phyloP scores from a whole-genome alignment of 2,888 invertebrate genomes.

The Meteorus cinctellus region DNA sequence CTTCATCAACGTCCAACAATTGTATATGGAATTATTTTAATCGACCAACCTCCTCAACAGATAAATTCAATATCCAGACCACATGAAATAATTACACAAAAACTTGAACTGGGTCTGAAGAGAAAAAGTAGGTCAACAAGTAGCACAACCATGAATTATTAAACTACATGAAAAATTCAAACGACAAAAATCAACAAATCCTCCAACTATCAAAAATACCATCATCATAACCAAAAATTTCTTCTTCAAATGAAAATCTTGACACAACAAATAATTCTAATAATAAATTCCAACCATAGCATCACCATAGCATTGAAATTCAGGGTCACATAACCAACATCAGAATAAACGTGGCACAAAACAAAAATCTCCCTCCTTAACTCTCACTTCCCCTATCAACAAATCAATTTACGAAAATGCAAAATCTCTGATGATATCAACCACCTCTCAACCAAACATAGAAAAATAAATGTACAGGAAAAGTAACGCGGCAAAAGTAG shows the following conservation, averaged over 20 bases:
- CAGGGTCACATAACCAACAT: conserved; percentile 35
- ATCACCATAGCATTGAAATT: conserved; percentile 41
- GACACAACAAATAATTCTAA: neutral
- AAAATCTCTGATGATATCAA: neutral
- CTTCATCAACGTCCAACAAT: too few relatives aligned
- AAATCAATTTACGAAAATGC: conserved; percentile 3
- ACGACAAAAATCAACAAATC: neutral
- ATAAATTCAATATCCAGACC: conserved; percentile 19
- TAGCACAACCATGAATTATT: conserved; percentile 4
- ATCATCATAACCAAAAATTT: neutral
- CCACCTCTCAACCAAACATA: too few relatives aligned
- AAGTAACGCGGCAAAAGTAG: conserved; percentile 42
- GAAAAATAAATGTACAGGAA: neutral
- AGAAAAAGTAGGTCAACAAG: conserved; percentile 38
- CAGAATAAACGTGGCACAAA: conserved; percentile 24
- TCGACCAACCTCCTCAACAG: too few relatives aligned
- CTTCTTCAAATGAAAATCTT: neutral
- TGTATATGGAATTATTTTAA: too few relatives aligned
- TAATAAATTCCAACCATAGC: conserved; percentile 2
- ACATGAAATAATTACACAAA: neutral
- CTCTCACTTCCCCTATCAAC: neutral
- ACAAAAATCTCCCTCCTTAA: neutral
- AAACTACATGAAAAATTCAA: neutral
- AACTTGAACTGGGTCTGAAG: neutral
- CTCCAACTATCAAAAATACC: too few relatives aligned